phyloP scores from a whole-genome alignment of 2,113 vertebrate species.

The Crotalus helleri region DNA sequence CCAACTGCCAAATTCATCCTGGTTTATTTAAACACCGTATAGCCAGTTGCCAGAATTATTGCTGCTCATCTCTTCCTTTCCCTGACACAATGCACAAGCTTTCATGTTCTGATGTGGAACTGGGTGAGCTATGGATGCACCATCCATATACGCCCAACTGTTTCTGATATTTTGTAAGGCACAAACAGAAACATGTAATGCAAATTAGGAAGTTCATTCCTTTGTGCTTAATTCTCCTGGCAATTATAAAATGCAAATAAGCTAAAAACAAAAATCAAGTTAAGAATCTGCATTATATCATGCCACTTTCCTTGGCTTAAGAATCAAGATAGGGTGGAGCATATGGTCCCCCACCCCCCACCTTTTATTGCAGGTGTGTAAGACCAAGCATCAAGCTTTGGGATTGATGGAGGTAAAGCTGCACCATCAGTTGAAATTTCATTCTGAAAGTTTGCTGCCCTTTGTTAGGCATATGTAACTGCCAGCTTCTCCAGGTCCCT shows the following conservation, averaged over 20 bases:
- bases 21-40: background rate
- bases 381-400: background rate
- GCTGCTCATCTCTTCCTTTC: background rate
- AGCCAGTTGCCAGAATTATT: background rate
- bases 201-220: background rate
- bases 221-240: background rate
- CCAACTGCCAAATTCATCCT: background rate
- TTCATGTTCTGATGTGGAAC: background rate
- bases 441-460: background rate
- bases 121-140: background rate
- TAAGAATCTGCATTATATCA: background rate
- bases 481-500: background rate
- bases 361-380: background rate
- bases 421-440: background rate
- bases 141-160: background rate
- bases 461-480: background rate
- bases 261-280: background rate
- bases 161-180: background rate
- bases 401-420: background rate
- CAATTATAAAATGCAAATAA: background rate
- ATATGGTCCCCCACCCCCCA: background rate
- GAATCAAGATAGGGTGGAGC: background rate
- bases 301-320: background rate
- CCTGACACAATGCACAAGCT: background rate
- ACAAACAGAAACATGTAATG: background rate